These are phyloP conservation scores for Stigmatopora nigra DNA, from an alignment of 2,113 vertebrate species.

Conservation along the genomic window DNA sequence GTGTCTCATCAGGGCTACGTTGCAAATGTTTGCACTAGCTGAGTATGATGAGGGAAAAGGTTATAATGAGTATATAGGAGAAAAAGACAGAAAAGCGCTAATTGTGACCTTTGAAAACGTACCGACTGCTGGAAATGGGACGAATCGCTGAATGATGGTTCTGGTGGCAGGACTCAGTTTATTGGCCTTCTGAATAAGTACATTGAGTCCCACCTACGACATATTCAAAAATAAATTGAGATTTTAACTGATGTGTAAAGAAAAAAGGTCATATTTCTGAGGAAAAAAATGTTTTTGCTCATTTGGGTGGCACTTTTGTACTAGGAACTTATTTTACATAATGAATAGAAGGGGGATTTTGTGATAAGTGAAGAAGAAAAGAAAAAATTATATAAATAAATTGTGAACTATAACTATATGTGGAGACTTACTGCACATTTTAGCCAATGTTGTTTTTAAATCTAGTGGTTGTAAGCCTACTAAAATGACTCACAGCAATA, in stretches of 20 bases:
- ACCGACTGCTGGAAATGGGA: slow-evolving; percentile 98
- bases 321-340: too few relatives aligned
- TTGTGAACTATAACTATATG: background rate
- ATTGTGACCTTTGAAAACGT: slow-evolving; percentile 36
- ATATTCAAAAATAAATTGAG: slow-evolving; percentile 1
- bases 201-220: slow-evolving; percentile 87
- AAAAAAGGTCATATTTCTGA: too few relatives aligned
- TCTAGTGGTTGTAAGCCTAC: background rate
- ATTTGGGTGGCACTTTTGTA: too few relatives aligned
- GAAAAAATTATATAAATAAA: background rate
- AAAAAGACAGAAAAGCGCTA: background rate
- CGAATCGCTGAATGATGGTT: slow-evolving; percentile 89
- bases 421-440: background rate
- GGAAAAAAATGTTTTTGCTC: too few relatives aligned
- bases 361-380: too few relatives aligned
- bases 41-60: slow-evolving; percentile 19
- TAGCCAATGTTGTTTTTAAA: too few relatives aligned
- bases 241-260: too few relatives aligned
- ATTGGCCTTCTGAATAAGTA: slow-evolving; percentile 89
- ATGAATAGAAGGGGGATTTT: too few relatives aligned
- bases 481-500: slow-evolving; percentile 81
- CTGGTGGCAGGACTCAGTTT: slow-evolving; percentile 86
- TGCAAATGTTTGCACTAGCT: slow-evolving; percentile 97
- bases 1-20: slow-evolving; percentile 94
- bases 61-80: background rate